These are phyloP conservation scores for Mobula birostris DNA, from an alignment of 2,113 vertebrate species.

Conservation along the genomic window DNA sequence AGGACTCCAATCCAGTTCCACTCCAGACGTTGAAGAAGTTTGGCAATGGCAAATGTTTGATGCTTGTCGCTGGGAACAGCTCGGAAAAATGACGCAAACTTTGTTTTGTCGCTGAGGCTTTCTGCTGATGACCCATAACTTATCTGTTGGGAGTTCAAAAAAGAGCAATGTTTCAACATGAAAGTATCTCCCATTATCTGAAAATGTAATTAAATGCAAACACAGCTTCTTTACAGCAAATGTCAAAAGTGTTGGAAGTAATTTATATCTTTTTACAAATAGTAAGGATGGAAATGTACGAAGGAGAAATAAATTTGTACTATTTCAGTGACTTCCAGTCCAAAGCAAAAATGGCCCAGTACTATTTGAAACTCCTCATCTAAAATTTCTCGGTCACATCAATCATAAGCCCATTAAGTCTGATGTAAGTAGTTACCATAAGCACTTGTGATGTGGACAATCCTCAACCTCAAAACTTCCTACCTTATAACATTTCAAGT, in stretches of 20 bases:
- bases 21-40: constrained; percentile 45
- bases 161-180: background rate
- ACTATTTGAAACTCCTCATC: background rate
- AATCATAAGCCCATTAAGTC: too few relatives aligned
- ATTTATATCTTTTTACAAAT: too few relatives aligned
- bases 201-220: background rate
- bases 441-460: background rate
- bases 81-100: constrained; percentile 51
- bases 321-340: background rate
- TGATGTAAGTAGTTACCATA: too few relatives aligned
- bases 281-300: background rate
- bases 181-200: background rate
- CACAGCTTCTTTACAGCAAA: background rate
- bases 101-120: constrained; percentile 48
- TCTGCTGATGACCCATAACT: constrained; percentile 51
- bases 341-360: background rate
- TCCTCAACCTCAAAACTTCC: background rate
- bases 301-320: background rate
- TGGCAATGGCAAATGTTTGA: constrained; percentile 51
- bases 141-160: constrained; percentile 45
- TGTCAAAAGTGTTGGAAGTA: background rate
- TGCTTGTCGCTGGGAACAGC: constrained; percentile 56
- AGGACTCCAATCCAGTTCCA: constrained; percentile 60
- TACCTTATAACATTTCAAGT: background rate
- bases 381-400: too few relatives aligned